Conservation (phyloP, 2,113 vertebrate genomes). For the Halcyon senegalensis region DNA sequence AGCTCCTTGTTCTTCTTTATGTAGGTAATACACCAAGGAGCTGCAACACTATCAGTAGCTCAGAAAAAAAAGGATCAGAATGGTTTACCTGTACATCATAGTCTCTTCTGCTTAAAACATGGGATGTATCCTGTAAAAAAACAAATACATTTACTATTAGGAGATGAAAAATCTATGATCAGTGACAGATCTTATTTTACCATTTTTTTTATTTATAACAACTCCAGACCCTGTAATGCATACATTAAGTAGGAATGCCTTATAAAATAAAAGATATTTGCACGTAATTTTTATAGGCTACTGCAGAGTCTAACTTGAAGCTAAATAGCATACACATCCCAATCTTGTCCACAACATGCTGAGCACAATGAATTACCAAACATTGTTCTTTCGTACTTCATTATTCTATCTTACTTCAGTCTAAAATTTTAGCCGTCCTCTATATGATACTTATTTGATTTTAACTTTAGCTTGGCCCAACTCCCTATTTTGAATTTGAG, state of each 20-base stretch:
- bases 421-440: neutral
- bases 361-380: neutral
- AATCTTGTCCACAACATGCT: neutral
- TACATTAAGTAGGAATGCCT: neutral
- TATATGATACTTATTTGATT: neutral
- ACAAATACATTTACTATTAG: neutral
- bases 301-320: neutral
- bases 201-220: neutral
- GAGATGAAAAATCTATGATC: neutral
- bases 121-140: conserved; percentile 49
- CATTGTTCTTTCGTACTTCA: neutral
- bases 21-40: neutral
- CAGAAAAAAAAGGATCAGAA: neutral
- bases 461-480: neutral
- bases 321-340: neutral
- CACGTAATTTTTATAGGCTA: neutral
- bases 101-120: neutral
- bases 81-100: conserved; percentile 42
- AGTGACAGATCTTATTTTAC: neutral
- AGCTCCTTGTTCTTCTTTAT: neutral
- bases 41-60: neutral
- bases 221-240: neutral
- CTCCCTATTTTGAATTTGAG: neutral
- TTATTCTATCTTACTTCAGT: neutral
- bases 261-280: neutral